Evolutionary conservation across 2,797 vertebrate species (phyloP), one percentile per base, ranked within the genome.

Genomic region (Brachyalestes nurse): DNA sequence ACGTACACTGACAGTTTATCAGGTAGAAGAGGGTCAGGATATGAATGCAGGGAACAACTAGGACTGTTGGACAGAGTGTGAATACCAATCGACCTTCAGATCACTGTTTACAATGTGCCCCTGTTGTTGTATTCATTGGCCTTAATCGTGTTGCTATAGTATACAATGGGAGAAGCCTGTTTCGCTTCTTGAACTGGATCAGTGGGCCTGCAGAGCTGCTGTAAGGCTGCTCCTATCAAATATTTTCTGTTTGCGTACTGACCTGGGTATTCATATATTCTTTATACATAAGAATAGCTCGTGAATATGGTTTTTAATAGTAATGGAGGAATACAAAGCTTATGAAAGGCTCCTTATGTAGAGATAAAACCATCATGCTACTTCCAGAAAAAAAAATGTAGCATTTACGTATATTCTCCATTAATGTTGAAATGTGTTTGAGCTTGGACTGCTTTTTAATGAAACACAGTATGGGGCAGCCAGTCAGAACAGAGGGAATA

Each of bases 1-100:
- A 79, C 57, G 80, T 62, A 42, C 89, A 90, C 89, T 90, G 91
- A 86, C 79, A 87, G 81, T 62, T 78, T 89, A 85, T 77, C 86
- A 88, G 90, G 84, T 88, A 87, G 81, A 78, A 78, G 47, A 78
- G 69, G 85, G 82, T 55, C 83, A 86, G 49, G 62, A 80, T 79
- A 66, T 45, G 4, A 25, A 4, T 61, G 23, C 23, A 61, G 62
- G 28, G 25, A 62, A 62, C 13, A 67, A 28, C 57, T n/a, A 60
- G 69, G 66, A 49, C 19, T 66, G 53, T 72, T 74, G 49, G 62
- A 80, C 10, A 66, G 34, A 16, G n/a, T 73, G 61, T 42, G 62
- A 81, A 67, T 72, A 57, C 67, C 79, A 82, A 75, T 58, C 51
- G 21, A 65, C 51, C 55, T 17, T 45, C 57, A 72, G 71, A 72